Evolutionary conservation across 35 echinoderm and acorn worm species (phyloP).

Genomic region (Holothuria glaberrima): DNA sequence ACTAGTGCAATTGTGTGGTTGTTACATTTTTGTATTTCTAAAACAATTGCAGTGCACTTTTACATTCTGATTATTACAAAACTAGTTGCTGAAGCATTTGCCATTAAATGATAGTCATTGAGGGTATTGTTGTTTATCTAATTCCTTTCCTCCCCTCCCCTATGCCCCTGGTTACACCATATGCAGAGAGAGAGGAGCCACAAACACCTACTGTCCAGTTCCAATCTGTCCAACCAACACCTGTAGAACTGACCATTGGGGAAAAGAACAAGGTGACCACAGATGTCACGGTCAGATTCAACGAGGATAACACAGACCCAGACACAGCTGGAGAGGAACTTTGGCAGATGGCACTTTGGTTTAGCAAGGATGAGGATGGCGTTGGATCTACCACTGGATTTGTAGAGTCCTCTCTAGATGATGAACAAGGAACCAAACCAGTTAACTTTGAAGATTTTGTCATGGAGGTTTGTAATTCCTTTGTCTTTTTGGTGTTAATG

Average conservation of each 20-base stretch:
- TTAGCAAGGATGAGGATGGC: conserved; percentile 16
- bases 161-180: too few relatives aligned
- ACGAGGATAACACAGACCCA: conserved; percentile 11
- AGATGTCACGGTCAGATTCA: conserved; percentile 30
- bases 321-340: conserved; percentile 20
- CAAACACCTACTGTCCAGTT: conserved; percentile 14
- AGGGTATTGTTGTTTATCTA: not conserved
- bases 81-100: not conserved
- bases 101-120: not conserved
- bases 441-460: conserved; percentile 49
- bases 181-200: not conserved
- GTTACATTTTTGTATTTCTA: too few relatives aligned
- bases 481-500: not conserved
- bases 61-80: not conserved
- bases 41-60: not conserved
- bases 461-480: conserved; percentile 16
- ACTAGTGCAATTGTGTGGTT: too few relatives aligned
- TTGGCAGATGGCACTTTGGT: conserved; percentile 47
- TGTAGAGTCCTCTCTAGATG: conserved; percentile 9
- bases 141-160: not conserved
- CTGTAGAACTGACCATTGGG: not conserved
- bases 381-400: conserved; percentile 33
- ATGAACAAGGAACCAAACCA: conserved; percentile 49
- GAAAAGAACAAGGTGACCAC: conserved; percentile 7
- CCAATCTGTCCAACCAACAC: not conserved